These are phyloP conservation scores for Lithobates sylvaticus DNA, from an alignment of 2,797 vertebrate species.

Conservation along the genomic window DNA sequence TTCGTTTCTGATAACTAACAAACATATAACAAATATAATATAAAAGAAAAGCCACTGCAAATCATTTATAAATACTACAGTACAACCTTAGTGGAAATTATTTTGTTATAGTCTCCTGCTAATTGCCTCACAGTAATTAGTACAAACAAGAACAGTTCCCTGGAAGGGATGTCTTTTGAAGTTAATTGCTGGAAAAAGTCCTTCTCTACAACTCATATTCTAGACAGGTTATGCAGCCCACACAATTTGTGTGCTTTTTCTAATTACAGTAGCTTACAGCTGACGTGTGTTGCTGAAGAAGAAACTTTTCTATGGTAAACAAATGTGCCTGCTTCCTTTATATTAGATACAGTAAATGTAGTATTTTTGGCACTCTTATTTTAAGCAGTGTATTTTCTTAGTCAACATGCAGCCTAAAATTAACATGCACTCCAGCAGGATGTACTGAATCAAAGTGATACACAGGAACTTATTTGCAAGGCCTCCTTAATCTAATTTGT, in stretches of 20 bases:
- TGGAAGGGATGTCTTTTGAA: slow-evolving; percentile 1
- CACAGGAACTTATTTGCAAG: slow-evolving; percentile 26
- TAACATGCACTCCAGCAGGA: not conserved
- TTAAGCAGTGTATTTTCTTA: not conserved
- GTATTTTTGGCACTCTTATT: slow-evolving; percentile 27
- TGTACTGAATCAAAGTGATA: slow-evolving; percentile 23
- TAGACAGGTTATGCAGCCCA: slow-evolving; percentile 50
- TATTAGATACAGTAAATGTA: slow-evolving; percentile 51
- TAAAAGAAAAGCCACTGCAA: not conserved
- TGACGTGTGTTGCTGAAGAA: slow-evolving; percentile 62
- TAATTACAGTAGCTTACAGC: slow-evolving; percentile 66
- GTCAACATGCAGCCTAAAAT: not conserved
- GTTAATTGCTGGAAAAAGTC: slow-evolving; percentile 47
- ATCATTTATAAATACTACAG: slow-evolving; percentile 32
- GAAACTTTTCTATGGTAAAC: slow-evolving; percentile 49
- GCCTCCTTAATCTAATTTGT: slow-evolving; percentile 27
- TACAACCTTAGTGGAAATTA: slow-evolving; percentile 31
- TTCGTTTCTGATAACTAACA: not conserved
- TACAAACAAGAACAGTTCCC: slow-evolving; percentile 50
- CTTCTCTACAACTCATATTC: slow-evolving; percentile 48
- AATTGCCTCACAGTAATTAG: slow-evolving; percentile 56
- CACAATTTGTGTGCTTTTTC: slow-evolving; percentile 67
- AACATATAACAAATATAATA: slow-evolving; percentile 3
- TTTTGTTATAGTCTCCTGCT: slow-evolving; percentile 46
- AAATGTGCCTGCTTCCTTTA: slow-evolving; percentile 57